Base-by-base conservation (phyloP, 2,797 vertebrate genomes). In the Acipenser ruthenus region DNA sequence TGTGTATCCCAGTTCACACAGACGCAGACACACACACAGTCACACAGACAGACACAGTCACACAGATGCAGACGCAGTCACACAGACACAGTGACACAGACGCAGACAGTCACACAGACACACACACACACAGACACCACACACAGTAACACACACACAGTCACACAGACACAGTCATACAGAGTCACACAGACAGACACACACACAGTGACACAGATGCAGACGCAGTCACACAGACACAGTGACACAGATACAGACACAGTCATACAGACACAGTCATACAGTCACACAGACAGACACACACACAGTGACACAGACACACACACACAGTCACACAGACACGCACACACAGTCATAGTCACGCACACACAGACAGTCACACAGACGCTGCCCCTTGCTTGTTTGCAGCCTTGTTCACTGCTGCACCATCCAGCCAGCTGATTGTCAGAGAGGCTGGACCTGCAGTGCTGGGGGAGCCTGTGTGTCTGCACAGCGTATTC, bases 191-290 rank as follows among this genome's bases (percentile, higher is more conserved):
- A 50, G 60, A 52, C 53, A 11, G 1, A 55, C 23, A 61, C 49
- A 47, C 56, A 53, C 53, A 59, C 48, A 56, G 47, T 52, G 15
- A 37, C 58, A 50, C 48, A 59, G 23, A 37, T 37, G 23, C 23
- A 37, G 50, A 68, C 50, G 53, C 10, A 52, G 10, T 10, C 47
- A 50, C 59, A 67, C n/a, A 59, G 37, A 48, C 13, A 49, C 10
- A 60, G 15, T 12, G 10, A 13, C 10, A 58, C 7, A 13, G 7
- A 53, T 12, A 71, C 64, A 72, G n/a, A 68, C 67, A 73, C 67
- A 79, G 74, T 80, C 74, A n/a, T n/a, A 71, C 64, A 72, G n/a
- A 68, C 67, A 73, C 67, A 79, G 74, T 80, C 74, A n/a, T n/a
- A 82, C 74, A 78, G n/a, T 58, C 75, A 80, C 11, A 68, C 74